These are phyloP conservation scores for Panzeria rudis DNA, from an alignment of 2,888 invertebrate genomes.

Conservation along the genomic window DNA sequence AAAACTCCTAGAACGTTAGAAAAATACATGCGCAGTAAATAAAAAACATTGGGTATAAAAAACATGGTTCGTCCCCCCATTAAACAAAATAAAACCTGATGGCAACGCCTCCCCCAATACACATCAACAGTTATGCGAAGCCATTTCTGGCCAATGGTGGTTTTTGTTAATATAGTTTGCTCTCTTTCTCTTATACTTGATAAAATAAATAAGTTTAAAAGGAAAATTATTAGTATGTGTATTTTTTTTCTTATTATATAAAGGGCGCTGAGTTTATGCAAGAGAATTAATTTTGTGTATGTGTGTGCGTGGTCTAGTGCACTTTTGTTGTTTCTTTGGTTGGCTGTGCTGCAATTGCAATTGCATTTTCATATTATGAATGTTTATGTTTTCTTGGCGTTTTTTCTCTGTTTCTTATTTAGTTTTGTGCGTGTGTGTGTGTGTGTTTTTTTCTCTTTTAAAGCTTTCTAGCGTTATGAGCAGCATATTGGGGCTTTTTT, in stretches of 20 bases:
- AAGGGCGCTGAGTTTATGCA: slow-evolving; percentile 15
- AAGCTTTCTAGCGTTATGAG: slow-evolving; percentile 21
- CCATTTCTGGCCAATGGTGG: slow-evolving; percentile 14
- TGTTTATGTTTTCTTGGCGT: slow-evolving; percentile 15
- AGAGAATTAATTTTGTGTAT: slow-evolving; percentile 19
- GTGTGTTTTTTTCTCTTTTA: slow-evolving; percentile 11
- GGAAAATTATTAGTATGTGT: not conserved
- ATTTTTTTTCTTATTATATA: not conserved
- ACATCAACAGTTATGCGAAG: not conserved
- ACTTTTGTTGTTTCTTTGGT: slow-evolving; percentile 24
- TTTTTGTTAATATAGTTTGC: slow-evolving; percentile 4
- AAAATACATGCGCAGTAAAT: slow-evolving; percentile 28
- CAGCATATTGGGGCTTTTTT: not conserved
- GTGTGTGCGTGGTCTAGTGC: not conserved
- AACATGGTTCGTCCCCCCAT: slow-evolving; percentile 22
- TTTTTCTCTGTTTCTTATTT: slow-evolving; percentile 9
- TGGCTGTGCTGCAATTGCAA: slow-evolving; percentile 53
- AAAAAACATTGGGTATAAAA: not conserved
- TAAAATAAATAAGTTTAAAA: not conserved
- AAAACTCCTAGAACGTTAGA: slow-evolving; percentile 14
- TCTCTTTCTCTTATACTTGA: slow-evolving; percentile 16
- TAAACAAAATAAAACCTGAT: slow-evolving; percentile 14
- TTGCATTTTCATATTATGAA: slow-evolving; percentile 1
- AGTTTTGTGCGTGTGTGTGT: not conserved
- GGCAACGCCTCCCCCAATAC: slow-evolving; percentile 38